phyloP scores from a whole-genome alignment of 23 tunicate species.

The Ascidia mentula region DNA sequence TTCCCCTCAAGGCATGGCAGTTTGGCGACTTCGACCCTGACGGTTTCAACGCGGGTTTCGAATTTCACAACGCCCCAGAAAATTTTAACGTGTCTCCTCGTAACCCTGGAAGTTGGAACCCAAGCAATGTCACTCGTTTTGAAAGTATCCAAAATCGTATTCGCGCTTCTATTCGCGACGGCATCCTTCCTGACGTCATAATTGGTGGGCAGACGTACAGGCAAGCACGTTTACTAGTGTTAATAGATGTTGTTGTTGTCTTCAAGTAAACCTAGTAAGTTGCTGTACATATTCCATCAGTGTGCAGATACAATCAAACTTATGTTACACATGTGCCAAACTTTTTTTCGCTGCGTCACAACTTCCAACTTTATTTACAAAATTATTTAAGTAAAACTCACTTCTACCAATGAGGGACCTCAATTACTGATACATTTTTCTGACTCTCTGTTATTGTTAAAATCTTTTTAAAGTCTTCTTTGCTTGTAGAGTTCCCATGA shows the following conservation, averaged over 20 bases:
- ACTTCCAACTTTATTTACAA: too few relatives aligned
- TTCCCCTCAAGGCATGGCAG: slow-evolving; percentile 33
- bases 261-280: too few relatives aligned
- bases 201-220: slow-evolving; percentile 13
- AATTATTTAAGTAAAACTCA: too few relatives aligned
- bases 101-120: slow-evolving; percentile 34
- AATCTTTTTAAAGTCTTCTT: not conserved
- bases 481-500: slow-evolving; percentile 7
- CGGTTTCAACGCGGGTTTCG: slow-evolving; percentile 78
- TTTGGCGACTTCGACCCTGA: slow-evolving; percentile 23
- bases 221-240: too few relatives aligned
- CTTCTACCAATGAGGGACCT: too few relatives aligned
- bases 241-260: too few relatives aligned
- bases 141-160: slow-evolving; percentile 5
- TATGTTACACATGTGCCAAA: too few relatives aligned
- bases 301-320: too few relatives aligned
- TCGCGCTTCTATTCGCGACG: slow-evolving; percentile 36
- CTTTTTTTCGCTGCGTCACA: too few relatives aligned
- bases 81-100: slow-evolving; percentile 33
- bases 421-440: too few relatives aligned
- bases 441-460: too few relatives aligned
- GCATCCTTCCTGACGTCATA: slow-evolving; percentile 22
- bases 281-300: too few relatives aligned
- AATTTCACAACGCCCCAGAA: slow-evolving; percentile 59
- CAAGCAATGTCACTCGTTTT: not conserved